Conservation (phyloP, 2,888 invertebrate species). For the Euplexia lucipara region DNA sequence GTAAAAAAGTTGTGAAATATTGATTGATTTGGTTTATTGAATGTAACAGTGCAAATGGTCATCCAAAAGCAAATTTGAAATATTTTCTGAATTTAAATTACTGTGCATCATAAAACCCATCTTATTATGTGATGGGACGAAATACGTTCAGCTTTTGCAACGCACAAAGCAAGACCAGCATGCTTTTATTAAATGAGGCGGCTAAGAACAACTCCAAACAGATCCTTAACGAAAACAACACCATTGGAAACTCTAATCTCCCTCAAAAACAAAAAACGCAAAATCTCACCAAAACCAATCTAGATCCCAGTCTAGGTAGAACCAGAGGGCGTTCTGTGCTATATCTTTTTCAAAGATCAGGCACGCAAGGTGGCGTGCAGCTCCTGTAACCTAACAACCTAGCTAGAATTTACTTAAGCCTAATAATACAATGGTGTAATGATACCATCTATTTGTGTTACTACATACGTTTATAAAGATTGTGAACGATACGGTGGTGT, state of each 20-base stretch:
- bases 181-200: background rate
- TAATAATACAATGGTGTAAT: constrained; percentile 59
- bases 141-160: no score
- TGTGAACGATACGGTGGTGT: constrained; percentile 25
- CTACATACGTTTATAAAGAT: constrained; percentile 49
- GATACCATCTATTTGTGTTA: constrained; percentile 58
- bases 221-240: background rate
- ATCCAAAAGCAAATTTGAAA: no score
- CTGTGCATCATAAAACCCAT: no score
- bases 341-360: constrained; percentile 68
- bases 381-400: constrained; percentile 71
- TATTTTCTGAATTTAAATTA: no score
- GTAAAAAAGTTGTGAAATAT: no score
- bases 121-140: no score
- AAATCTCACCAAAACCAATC: constrained; percentile 54
- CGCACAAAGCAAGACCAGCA: no score
- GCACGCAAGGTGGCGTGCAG: constrained; percentile 79
- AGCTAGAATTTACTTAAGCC: constrained; percentile 69
- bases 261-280: constrained; percentile 16
- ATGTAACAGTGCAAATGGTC: no score
- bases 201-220: background rate
- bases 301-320: constrained; percentile 59
- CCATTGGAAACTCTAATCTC: background rate
- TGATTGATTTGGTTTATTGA: no score
- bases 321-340: constrained; percentile 53